phyloP scores from a whole-genome alignment of 1,140 invertebrate genomes.

The Polypedilum pembai region DNA sequence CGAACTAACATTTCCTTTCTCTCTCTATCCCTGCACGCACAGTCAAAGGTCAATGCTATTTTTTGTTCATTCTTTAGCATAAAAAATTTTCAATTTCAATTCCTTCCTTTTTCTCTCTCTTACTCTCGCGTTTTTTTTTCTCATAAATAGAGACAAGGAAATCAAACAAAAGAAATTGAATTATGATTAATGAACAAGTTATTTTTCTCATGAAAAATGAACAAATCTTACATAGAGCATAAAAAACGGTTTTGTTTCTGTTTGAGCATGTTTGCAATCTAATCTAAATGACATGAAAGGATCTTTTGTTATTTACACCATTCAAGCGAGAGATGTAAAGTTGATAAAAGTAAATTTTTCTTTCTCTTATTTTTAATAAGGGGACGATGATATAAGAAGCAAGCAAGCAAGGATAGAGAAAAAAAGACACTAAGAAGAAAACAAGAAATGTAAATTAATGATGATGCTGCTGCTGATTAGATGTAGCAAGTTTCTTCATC shows the following conservation, averaged over 20 bases:
- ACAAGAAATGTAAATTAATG: constrained; percentile 13
- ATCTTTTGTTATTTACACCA: background rate
- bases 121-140: background rate
- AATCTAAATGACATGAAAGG: background rate
- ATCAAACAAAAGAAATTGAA: background rate
- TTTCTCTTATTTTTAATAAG: no score
- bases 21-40: background rate
- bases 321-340: constrained; percentile 16
- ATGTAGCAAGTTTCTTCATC: background rate
- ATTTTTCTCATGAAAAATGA: constrained; percentile 3
- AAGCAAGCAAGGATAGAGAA: background rate
- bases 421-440: background rate
- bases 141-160: background rate
- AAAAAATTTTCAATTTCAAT: no score
- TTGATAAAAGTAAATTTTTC: background rate
- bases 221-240: background rate
- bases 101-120: background rate
- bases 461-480: background rate
- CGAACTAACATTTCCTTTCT: background rate
- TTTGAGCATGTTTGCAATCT: background rate
- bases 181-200: constrained; percentile 18
- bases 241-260: background rate
- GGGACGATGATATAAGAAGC: no score
- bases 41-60: background rate
- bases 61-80: background rate